Percentiles rank a stretch among this genome's conserved stretches.
Conservation (phyloP, 1,140 invertebrate species). For the Linepithema humile region DNA sequence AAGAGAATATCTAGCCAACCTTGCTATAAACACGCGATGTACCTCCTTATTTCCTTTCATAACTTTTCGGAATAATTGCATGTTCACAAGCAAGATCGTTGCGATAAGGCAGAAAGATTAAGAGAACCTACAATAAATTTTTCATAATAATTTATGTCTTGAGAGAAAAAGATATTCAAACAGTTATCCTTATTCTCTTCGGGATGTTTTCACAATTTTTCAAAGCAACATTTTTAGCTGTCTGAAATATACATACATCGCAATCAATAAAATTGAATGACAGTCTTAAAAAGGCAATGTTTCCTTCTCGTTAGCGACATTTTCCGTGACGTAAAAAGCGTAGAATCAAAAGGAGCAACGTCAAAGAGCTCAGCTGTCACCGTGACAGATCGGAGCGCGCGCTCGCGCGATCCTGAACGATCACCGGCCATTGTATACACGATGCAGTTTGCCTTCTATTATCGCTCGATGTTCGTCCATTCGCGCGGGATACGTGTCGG, state of each 20-base stretch:
- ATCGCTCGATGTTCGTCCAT: conserved; percentile 18
- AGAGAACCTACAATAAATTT: not conserved
- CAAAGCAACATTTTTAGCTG: not conserved
- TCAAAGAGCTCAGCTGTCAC: conserved; percentile 20
- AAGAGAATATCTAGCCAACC: not conserved
- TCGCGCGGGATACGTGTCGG: not conserved
- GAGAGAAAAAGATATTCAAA: not conserved
- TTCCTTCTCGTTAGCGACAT: not conserved
- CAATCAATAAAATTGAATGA: not conserved
- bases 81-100: not conserved
- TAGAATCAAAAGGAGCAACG: not conserved
- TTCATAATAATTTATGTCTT: not conserved
- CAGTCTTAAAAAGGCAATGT: not conserved
- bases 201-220: not conserved
- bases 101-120: not conserved
- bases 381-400: conserved; percentile 18
- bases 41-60: not conserved
- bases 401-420: conserved; percentile 3
- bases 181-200: not conserved
- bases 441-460: not conserved
- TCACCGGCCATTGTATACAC: not conserved
- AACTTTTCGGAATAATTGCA: not conserved
- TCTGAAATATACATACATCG: too few relatives aligned
- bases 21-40: not conserved
- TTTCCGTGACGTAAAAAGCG: not conserved